These are phyloP conservation scores for Salticus scenicus DNA, from an alignment of 2,888 invertebrate genomes.

Conservation along the genomic window DNA sequence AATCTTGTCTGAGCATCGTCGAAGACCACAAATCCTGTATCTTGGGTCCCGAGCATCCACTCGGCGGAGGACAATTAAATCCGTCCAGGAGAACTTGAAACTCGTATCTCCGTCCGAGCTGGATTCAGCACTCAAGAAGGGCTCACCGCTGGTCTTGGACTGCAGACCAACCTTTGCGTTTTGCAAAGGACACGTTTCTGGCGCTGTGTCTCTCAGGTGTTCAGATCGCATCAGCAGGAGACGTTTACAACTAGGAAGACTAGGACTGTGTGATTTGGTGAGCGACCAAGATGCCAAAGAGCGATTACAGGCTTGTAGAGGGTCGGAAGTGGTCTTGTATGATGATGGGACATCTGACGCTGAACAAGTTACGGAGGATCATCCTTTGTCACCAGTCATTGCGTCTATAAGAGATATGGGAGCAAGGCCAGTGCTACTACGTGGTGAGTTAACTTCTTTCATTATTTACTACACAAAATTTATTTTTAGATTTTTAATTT, in stretches of 20 bases:
- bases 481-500: not conserved
- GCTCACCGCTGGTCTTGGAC: conserved; percentile 78
- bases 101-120: conserved; percentile 57
- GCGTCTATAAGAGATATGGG: conserved; percentile 82
- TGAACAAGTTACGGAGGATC: conserved; percentile 79
- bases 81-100: conserved; percentile 14
- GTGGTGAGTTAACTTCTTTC: conserved; percentile 79
- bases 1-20: conserved; percentile 43
- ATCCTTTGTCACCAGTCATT: conserved; percentile 82
- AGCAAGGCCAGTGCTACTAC: conserved; percentile 81
- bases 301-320: conserved; percentile 78
- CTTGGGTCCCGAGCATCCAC: conserved; percentile 5
- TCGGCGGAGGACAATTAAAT: not conserved
- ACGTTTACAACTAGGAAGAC: conserved; percentile 82
- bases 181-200: conserved; percentile 82
- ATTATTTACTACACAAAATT: not conserved
- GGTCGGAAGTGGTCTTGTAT: conserved; percentile 82
- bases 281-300: conserved; percentile 82
- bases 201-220: conserved; percentile 83
- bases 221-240: conserved; percentile 83
- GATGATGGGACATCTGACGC: conserved; percentile 82
- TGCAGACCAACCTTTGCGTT: conserved; percentile 83
- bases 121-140: conserved; percentile 25
- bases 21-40: conserved; percentile 50
- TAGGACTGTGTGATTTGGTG: conserved; percentile 81